Evolutionary conservation across 2,797 vertebrate genomes (phyloP).

Genomic region (Prionace glauca): DNA sequence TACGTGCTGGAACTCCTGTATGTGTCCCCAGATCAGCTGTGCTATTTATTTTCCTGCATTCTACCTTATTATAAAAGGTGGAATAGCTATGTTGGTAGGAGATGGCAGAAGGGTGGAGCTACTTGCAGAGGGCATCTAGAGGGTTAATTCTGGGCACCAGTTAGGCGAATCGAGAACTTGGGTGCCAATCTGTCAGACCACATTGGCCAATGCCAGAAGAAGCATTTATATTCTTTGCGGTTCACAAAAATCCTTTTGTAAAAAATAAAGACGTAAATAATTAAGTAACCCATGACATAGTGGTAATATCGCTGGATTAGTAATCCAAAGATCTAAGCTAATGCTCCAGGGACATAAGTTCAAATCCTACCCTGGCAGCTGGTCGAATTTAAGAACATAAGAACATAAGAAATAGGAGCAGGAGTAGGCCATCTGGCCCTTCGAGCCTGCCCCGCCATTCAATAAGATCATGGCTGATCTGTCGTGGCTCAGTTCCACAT

Average conservation of each 20-base stretch:
- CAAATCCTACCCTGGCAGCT: too few relatives aligned
- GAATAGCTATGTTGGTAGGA: background rate
- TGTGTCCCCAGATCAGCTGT: background rate
- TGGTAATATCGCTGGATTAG: too few relatives aligned
- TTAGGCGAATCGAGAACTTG: background rate
- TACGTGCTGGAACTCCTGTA: background rate
- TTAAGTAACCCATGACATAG: too few relatives aligned
- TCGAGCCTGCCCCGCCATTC: too few relatives aligned
- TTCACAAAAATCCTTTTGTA: background rate
- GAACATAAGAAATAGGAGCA: too few relatives aligned
- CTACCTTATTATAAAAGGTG: background rate
- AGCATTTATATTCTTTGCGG: background rate
- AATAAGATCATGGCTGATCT: too few relatives aligned
- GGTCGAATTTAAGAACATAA: too few relatives aligned
- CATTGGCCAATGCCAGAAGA: background rate
- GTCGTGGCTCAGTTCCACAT: too few relatives aligned
- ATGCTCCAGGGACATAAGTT: too few relatives aligned
- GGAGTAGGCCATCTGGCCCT: too few relatives aligned
- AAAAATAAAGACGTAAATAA: background rate
- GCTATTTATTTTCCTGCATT: background rate
- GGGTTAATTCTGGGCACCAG: background rate
- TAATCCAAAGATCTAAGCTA: too few relatives aligned
- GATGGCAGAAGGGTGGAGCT: background rate
- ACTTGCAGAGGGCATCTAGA: background rate
- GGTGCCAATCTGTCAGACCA: background rate